These are phyloP conservation scores for Linyphia triangularis DNA, from an alignment of 2,888 invertebrate genomes.

Conservation along the genomic window DNA sequence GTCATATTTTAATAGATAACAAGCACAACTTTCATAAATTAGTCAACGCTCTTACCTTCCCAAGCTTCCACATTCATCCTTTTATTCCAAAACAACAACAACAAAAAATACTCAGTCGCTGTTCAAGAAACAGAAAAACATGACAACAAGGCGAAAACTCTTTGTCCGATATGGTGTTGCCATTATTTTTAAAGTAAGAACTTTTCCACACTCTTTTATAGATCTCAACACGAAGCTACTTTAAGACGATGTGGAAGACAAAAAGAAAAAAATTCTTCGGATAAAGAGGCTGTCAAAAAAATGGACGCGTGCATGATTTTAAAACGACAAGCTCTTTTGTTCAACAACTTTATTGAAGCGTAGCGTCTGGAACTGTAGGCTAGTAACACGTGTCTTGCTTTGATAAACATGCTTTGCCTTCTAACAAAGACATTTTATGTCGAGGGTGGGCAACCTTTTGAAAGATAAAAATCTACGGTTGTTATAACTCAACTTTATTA, in stretches of 20 bases:
- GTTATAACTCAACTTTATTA: background rate
- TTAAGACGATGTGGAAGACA: background rate
- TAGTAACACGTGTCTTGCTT: conserved; percentile 13
- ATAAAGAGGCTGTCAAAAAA: conserved; percentile 18
- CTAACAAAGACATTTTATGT: conserved; percentile 31
- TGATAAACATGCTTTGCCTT: conserved; percentile 2
- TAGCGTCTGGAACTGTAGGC: conserved; percentile 1
- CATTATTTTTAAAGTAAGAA: conserved; percentile 15
- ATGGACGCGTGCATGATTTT: conserved; percentile 33
- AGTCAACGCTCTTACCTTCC: too few relatives aligned
- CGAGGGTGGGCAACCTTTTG: background rate
- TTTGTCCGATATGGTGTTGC: conserved; percentile 37
- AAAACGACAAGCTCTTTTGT: conserved; percentile 44
- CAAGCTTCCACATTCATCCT: too few relatives aligned
- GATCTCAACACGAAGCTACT: background rate
- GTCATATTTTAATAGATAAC: too few relatives aligned
- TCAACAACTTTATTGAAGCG: conserved; percentile 39
- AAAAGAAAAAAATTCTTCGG: background rate
- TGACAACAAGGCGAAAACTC: conserved; percentile 16
- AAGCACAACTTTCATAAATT: too few relatives aligned
- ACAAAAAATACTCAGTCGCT: background rate
- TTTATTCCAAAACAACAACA: background rate
- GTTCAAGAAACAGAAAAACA: background rate
- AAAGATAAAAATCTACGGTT: conserved; percentile 8
- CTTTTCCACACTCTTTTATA: background rate